Base-by-base conservation (phyloP, 1,140 invertebrate genomes). In the Spodoptera frugiperda region DNA sequence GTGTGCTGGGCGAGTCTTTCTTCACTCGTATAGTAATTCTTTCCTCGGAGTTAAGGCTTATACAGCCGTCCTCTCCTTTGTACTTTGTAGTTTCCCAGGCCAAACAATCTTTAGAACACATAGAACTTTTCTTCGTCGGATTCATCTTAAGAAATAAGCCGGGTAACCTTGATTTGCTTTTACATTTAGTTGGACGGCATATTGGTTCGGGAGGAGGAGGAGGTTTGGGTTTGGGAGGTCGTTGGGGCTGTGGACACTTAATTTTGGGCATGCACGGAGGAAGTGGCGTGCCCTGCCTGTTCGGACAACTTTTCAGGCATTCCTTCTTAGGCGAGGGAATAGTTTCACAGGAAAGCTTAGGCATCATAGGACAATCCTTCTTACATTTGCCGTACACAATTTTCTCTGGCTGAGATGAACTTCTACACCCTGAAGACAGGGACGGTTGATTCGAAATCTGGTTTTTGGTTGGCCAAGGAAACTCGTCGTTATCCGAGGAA, bases 41-140 rank as follows among this genome's bases (percentile, higher is more conserved):
- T 25, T 89, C 89, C 8, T 79, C 76, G 12, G 87, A 90, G 77
- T 78, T 87, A 3, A 87, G 71, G 21, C 73, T 73, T 49, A 84
- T 85, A 19, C 81, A 70, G 17, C 72, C 44, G 5, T 68, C 51
- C 12, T 80, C 15, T 15, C 2, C 11, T 10, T 39, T 39, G 33
- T 39, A 39, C 6, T 39, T n/a, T 2, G 2, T 65, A 8, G 48
- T 49, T 15, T 72, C n/a, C 77, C 49, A 73, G 1, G 54, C 49
- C 49, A 54, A 21, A 15, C 75, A 83, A 44, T 82, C 67, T 44
- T 81, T 63, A 4, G 75, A 73, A 51, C 39, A 72, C 14, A 49
- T 68, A 17, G 15, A 4, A 10, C 39, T 63, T 59, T 68, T 82
- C 57, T 9, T 30, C 3, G 46, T 46, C 44, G 85, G 84, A 30